phyloP scores from a whole-genome alignment of 2,888 invertebrate species.

The Acleris sparsana region DNA sequence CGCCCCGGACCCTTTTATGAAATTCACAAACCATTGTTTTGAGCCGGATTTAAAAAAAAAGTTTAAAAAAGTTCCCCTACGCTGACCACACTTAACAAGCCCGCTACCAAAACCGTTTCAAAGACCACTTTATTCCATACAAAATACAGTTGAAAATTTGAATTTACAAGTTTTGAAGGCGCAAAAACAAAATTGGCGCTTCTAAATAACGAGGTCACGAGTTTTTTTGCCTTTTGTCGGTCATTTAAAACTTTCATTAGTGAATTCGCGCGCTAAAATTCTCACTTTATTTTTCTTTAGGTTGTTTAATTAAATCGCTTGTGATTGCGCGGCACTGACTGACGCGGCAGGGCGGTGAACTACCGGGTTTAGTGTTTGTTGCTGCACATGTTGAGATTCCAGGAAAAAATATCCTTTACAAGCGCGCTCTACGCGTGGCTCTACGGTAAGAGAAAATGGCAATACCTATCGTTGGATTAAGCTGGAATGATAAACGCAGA shows the following conservation, averaged over 20 bases:
- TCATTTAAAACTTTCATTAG: slow-evolving; percentile 81
- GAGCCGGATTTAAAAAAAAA: slow-evolving; percentile 70
- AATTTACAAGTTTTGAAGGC: slow-evolving; percentile 41
- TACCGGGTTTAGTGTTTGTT: not conserved
- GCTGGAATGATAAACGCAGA: too few species aligned
- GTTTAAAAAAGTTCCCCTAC: slow-evolving; percentile 64
- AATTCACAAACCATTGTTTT: slow-evolving; percentile 75
- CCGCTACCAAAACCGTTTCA: slow-evolving; percentile 34
- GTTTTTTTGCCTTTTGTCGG: slow-evolving; percentile 71
- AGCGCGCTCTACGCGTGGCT: too few species aligned
- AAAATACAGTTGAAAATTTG: slow-evolving; percentile 40
- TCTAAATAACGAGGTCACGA: slow-evolving; percentile 75
- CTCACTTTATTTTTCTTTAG: slow-evolving; percentile 68
- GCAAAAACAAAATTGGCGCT: slow-evolving; percentile 58
- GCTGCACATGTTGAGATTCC: too few species aligned
- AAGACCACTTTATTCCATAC: slow-evolving; percentile 44
- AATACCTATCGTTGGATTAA: too few species aligned
- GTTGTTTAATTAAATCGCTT: slow-evolving; percentile 58
- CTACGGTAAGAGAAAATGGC: too few species aligned
- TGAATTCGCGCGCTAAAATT: slow-evolving; percentile 70
- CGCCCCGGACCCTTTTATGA: slow-evolving; percentile 70
- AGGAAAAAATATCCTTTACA: too few species aligned
- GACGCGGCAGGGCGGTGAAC: slow-evolving; percentile 15
- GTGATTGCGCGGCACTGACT: slow-evolving; percentile 35
- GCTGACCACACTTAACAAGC: slow-evolving; percentile 39